Evolutionary conservation across 2,888 invertebrate genomes (phyloP), one percentile per base, ranked within the genome.

Genomic region (Scrobipalpa atriplicella): DNA sequence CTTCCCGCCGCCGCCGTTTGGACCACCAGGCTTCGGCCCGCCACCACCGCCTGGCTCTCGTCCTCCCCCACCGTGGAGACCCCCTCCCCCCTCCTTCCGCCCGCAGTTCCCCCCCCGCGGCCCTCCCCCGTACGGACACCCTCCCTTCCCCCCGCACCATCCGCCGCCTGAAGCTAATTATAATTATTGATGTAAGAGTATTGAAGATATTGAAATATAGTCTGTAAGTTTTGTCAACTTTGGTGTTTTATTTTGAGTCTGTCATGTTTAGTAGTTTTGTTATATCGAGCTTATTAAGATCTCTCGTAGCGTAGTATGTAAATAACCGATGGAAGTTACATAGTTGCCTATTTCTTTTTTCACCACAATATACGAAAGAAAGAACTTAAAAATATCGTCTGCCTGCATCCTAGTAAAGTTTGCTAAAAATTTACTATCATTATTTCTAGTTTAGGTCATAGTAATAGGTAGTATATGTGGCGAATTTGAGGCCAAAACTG

Each of bases 61-160:
- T 10, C 95, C 86, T 8, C 95, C 95, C 3, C 95, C 95, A 0
- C 94, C 94, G 21, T 95, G 95, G 95, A 89, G 95, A 67, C 95
- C 95, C 10, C 95, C 86, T 8, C 95, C 95, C 2, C 95, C 95
- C 0, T 94, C 94, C 29, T 95, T 95, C 95, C 89, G 95, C 67
- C 95, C 95, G 36, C 89, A 91, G 69, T 88, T 93, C 54, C 90
- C 93, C 0, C 93, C 94, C 1, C 89, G 93, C 0, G 94, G 95
- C 16, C 95, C 95, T 0, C 94, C 95, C 70, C 95, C 95, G 7
- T 95, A 95, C 51, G 93, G 95, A 72, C 95, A 95, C 47, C 95
- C 95, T 0, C 95, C 96, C 0, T 96, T 96, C 71, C 96, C 96
- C 67, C 90, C 90, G 77, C 92, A 90, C 71, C 87, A 88, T 82